Percentiles rank a stretch among this genome's conserved stretches.
These are phyloP conservation scores for Andinoacara biseriatus DNA, from an alignment of 2,113 vertebrate genomes.

Conservation along the genomic window DNA sequence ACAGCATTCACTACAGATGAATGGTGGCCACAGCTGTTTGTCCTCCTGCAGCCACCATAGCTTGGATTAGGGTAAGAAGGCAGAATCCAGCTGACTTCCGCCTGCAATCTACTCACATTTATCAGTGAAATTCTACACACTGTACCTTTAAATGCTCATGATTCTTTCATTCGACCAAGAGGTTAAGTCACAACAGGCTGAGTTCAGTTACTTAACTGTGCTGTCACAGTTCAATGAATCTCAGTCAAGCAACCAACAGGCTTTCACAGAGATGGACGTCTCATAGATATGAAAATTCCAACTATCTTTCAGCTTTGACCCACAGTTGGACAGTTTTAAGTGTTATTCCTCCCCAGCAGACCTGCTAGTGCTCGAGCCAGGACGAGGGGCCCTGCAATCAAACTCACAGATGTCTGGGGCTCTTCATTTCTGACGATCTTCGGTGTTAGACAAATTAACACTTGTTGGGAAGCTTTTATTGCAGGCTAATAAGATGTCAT, in stretches of 20 bases:
- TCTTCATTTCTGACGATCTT: background rate
- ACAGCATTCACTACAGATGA: no score
- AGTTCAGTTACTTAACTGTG: rapidly evolving
- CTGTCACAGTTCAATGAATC: background rate
- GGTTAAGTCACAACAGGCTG: background rate
- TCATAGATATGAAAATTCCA: no score
- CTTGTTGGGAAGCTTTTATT: slow-evolving; percentile 4
- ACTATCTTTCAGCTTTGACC: no score
- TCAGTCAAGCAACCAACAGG: background rate
- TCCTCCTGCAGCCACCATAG: no score
- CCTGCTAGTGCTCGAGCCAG: background rate
- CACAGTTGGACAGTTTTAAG: background rate
- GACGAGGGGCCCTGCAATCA: background rate
- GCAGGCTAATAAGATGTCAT: background rate
- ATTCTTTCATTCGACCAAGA: background rate
- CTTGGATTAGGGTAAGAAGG: no score
- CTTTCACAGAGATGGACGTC: background rate
- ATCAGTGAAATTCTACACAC: no score
- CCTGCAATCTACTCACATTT: no score
- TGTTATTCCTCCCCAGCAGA: background rate
- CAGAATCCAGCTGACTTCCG: no score
- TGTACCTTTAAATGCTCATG: no score
- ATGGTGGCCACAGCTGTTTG: no score
- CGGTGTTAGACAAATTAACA: background rate
- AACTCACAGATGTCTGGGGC: background rate